Conservation (phyloP, 2,113 vertebrate species). For the Delphinus delphis region DNA sequence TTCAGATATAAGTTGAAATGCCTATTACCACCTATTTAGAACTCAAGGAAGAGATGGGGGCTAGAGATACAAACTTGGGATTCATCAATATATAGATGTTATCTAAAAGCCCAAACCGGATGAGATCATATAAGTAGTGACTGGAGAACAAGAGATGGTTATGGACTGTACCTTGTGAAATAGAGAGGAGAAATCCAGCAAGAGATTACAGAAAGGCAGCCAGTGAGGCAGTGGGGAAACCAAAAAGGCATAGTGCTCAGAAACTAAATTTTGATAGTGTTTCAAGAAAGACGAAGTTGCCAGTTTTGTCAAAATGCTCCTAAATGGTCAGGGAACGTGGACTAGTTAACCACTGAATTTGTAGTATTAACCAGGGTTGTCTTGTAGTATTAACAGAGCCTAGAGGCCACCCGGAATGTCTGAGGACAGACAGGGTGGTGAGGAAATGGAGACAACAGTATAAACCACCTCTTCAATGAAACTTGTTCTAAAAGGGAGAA, state of each 20-base stretch:
- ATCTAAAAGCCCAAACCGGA: neutral
- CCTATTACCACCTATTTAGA: neutral
- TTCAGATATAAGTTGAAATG: neutral
- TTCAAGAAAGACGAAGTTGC: neutral
- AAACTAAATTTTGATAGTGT: neutral
- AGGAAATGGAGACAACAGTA: neutral
- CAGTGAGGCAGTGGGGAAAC: neutral
- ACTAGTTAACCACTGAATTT: neutral
- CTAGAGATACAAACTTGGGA: neutral
- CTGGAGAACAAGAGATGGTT: neutral
- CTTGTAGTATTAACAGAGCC: neutral
- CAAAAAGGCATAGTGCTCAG: neutral
- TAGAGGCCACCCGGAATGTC: neutral
- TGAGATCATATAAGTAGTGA: neutral
- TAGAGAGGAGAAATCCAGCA: neutral
- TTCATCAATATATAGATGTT: neutral
- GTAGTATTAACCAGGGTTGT: neutral
- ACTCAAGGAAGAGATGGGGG: neutral
- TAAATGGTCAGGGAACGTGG: neutral
- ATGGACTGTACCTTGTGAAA: neutral
- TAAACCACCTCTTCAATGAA: neutral
- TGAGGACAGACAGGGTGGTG: neutral
- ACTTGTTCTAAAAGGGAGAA: neutral
- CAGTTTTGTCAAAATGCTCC: neutral
- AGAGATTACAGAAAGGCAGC: neutral